Percentiles rank a stretch among this genome's conserved stretches.
phyloP scores from a whole-genome alignment of 2,888 invertebrate genomes.

The Pemphredon lugubris region DNA sequence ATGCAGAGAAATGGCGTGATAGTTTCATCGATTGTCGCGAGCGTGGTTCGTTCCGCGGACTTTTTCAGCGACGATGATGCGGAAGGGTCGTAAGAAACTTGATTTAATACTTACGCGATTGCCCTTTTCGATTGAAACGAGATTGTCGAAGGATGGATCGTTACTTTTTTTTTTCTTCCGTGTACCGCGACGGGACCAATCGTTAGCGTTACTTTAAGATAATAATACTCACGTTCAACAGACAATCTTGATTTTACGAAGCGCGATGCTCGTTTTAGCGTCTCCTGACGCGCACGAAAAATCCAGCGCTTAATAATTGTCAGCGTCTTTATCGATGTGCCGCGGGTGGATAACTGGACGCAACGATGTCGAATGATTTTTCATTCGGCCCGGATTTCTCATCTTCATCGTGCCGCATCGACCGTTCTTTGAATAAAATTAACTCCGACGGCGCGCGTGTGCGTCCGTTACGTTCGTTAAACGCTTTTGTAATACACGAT shows the following conservation, averaged over 20 bases:
- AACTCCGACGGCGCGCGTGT: constrained; percentile 33
- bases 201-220: too few relatives aligned
- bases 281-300: constrained; percentile 59
- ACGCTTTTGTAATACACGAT: constrained; percentile 58
- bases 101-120: not conserved
- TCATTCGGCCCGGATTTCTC: constrained; percentile 45
- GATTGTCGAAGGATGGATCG: too few relatives aligned
- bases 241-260: too few relatives aligned
- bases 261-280: too few relatives aligned
- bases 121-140: not conserved
- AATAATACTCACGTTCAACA: too few relatives aligned
- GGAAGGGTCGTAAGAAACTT: not conserved
- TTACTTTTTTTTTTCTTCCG: too few relatives aligned
- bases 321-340: constrained; percentile 63
- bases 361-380: constrained; percentile 59
- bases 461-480: constrained; percentile 60
- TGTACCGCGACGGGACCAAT: too few relatives aligned
- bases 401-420: constrained; percentile 26
- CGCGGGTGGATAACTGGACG: constrained; percentile 56
- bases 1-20: not conserved
- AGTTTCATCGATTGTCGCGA: not conserved
- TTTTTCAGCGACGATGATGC: not conserved
- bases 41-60: not conserved
- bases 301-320: constrained; percentile 62
- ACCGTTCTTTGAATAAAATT: constrained; percentile 53